Evolutionary conservation across 2,797 vertebrate species (phyloP).

Genomic region (Adelosebastes latens): DNA sequence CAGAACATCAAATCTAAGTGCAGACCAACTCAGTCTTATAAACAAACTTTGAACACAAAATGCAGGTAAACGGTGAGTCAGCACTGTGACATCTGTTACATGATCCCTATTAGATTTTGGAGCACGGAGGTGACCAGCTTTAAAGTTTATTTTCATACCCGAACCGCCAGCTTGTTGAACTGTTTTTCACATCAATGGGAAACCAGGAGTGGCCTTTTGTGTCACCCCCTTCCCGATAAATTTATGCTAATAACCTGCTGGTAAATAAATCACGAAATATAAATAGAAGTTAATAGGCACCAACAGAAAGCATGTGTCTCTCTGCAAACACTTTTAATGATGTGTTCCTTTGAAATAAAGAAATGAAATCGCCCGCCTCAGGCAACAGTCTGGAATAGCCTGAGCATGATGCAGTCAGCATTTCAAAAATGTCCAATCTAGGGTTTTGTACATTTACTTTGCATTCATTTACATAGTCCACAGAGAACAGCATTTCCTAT

Average conservation of each 20-base stretch:
- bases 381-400: slow-evolving; percentile 54
- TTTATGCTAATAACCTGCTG: slow-evolving; percentile 56
- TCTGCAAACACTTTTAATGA: slow-evolving; percentile 71
- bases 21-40: neutral
- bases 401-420: slow-evolving; percentile 52
- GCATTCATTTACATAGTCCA: slow-evolving; percentile 60
- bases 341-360: slow-evolving; percentile 73
- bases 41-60: neutral
- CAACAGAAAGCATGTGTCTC: slow-evolving; percentile 63
- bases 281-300: slow-evolving; percentile 70
- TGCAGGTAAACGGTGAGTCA: neutral
- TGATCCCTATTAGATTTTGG: neutral
- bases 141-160: slow-evolving; percentile 13
- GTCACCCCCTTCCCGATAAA: slow-evolving; percentile 45
- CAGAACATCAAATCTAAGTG: neutral
- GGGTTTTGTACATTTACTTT: slow-evolving; percentile 48
- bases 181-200: neutral
- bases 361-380: slow-evolving; percentile 64
- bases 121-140: neutral
- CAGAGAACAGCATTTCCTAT: slow-evolving; percentile 31
- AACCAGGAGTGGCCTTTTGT: slow-evolving; percentile 44
- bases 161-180: neutral
- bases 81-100: neutral
- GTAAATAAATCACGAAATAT: slow-evolving; percentile 76
- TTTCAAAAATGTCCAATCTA: slow-evolving; percentile 63